Evolutionary conservation across 2,113 vertebrate species (phyloP).

Genomic region (Psammodynastes pulverulentus): DNA sequence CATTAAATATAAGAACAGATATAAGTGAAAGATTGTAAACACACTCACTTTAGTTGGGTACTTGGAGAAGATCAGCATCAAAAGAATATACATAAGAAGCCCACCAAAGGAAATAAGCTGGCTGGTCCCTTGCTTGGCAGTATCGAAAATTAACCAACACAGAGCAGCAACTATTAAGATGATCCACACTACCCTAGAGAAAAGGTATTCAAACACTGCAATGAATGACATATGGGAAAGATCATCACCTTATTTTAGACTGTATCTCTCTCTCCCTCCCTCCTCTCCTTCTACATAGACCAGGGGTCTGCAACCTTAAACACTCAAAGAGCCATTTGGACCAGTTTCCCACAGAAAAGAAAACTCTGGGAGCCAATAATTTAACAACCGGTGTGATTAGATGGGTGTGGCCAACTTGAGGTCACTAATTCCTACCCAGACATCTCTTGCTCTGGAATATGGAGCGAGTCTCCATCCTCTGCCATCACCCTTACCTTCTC

Average conservation of each 20-base stretch:
- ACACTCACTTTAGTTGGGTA: slow-evolving; percentile 79
- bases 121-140: slow-evolving; percentile 68
- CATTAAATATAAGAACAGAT: background rate
- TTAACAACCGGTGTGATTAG: no score
- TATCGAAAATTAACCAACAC: slow-evolving; percentile 81
- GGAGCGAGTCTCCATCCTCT: no score
- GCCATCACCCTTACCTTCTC: no score
- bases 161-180: slow-evolving; percentile 56
- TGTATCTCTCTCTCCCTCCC: background rate
- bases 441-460: no score
- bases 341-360: no score
- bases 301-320: no score
- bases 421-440: no score
- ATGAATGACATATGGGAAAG: background rate
- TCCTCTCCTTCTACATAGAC: background rate
- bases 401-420: no score
- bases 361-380: no score
- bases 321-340: no score
- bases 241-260: background rate
- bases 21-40: background rate
- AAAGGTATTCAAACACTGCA: background rate
- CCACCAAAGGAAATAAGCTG: slow-evolving; percentile 83
- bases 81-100: slow-evolving; percentile 71
- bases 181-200: slow-evolving; percentile 67
- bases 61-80: slow-evolving; percentile 83